Percentiles rank a stretch among this genome's conserved stretches.
Evolutionary conservation across 2,113 vertebrate species (phyloP).

Genomic region (Clupea harengus): DNA sequence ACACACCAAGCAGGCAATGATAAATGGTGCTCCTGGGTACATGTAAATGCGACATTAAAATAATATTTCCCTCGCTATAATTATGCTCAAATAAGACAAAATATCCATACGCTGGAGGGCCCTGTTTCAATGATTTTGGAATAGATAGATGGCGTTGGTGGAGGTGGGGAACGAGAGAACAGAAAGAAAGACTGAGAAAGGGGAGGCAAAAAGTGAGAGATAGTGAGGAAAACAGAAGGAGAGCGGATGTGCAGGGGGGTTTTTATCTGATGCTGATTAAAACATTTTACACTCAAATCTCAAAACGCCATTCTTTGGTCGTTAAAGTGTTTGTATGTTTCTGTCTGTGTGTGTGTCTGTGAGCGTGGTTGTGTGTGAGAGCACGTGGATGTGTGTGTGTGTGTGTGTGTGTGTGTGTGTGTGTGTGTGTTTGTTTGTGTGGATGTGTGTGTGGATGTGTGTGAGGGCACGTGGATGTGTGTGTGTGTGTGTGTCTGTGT

Average conservation of each 20-base stretch:
- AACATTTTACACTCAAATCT: not conserved
- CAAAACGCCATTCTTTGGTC: not conserved
- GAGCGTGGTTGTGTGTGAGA: too few relatives aligned
- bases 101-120: not conserved
- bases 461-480: too few relatives aligned
- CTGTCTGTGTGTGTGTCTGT: not conserved
- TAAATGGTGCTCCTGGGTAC: not conserved
- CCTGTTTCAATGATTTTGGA: not conserved
- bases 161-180: not conserved
- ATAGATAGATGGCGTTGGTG: not conserved
- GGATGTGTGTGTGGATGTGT: not conserved
- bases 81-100: not conserved
- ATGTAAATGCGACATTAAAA: constrained; percentile 10
- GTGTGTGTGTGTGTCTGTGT: not conserved
- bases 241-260: too few relatives aligned
- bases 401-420: not conserved
- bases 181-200: not conserved
- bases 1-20: not conserved
- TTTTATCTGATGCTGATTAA: too few relatives aligned
- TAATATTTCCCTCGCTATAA: not conserved
- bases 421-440: not conserved
- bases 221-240: not conserved
- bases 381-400: not conserved
- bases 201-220: not conserved
- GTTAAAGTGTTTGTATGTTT: not conserved